Base-by-base conservation (phyloP, 2,113 vertebrate species). In the Phasianus colchicus region DNA sequence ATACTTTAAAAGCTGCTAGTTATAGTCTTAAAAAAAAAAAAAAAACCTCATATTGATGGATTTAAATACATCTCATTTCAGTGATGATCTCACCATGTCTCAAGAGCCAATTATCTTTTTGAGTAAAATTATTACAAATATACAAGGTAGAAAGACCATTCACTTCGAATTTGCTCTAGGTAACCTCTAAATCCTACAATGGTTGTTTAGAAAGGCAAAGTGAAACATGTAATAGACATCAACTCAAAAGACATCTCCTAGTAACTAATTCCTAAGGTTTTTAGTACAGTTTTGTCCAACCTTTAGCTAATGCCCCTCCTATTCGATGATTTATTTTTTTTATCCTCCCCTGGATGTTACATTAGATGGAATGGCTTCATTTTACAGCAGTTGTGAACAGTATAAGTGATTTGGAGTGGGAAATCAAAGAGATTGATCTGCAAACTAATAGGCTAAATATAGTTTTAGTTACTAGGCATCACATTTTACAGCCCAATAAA, bases 271-370 rank as follows among this genome's bases (percentile, higher is more conserved):
- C 42, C 64, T 30, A 11, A 72, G 70, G 75, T 64, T 85, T 77
- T 75, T 63, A 36, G 50, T 73, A 63, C 9, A 63, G 10, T 32
- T 32, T 83, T 93, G 25, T 61, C 64, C 95, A 90, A 95, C 82
- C 88, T 95, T 97, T 92, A 86, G 18, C 73, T 95, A 88, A 93
- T 89, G 55, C 24, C 10, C 30, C 20, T 76, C 84, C 29, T 91
- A 45, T 43, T 71, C 70, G 80, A 48, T 72, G n/a, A 80, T 86
- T 74, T 10, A 80, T 86, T 90, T 87, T 74, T 10, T 57, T 78
- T 42, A 80, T 64, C 40, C 8, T 48, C 92, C 50, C 47, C n/a
- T 73, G 16, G 11, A 25, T 82, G 69, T 45, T 90, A 54, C 24
- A 61, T 32, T 83, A 69, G 65, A 54, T n/a, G 36, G 5, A 45